Evolutionary conservation across 2,888 invertebrate species (phyloP).

Genomic region (Zhuqinia jingwanae): DNA sequence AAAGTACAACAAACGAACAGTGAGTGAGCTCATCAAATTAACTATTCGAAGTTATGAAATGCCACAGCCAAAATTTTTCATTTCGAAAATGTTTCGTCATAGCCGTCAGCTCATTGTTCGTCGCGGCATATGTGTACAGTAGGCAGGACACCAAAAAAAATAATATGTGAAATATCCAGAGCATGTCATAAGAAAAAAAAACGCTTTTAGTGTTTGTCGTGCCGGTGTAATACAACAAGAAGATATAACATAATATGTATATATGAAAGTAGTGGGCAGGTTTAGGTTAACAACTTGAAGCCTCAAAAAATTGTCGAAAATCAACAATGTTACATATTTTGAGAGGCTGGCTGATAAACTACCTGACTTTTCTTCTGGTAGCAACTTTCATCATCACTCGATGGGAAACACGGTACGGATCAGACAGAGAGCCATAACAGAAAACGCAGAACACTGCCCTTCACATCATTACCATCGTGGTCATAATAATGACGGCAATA

Average conservation of each 20-base stretch:
- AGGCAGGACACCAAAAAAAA: slow-evolving; percentile 30
- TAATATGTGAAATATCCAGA: slow-evolving; percentile 70
- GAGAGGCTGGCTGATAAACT: slow-evolving; percentile 17
- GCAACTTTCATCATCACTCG: slow-evolving; percentile 7
- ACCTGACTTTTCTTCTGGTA: slow-evolving; percentile 28
- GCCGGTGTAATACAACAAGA: neutral
- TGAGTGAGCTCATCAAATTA: slow-evolving; percentile 45
- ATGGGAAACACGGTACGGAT: neutral
- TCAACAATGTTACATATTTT: neutral
- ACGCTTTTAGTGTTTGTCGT: neutral
- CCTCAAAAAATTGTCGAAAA: neutral
- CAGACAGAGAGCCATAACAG: neutral
- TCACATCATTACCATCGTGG: slow-evolving; percentile 65
- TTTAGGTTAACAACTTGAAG: neutral
- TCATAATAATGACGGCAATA: slow-evolving; percentile 66
- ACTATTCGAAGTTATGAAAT: slow-evolving; percentile 4
- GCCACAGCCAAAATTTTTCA: slow-evolving; percentile 23
- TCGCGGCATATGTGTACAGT: neutral
- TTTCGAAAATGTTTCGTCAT: slow-evolving; percentile 32
- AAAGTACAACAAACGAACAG: neutral
- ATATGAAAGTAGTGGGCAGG: slow-evolving; percentile 17
- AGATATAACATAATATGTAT: too few species aligned
- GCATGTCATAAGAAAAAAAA: slow-evolving; percentile 39
- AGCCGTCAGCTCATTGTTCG: neutral
- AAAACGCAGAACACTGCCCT: slow-evolving; percentile 40